Evolutionary conservation across 2,797 vertebrate genomes (phyloP), one percentile per base, ranked within the genome.

Genomic region (Morus bassanus): DNA sequence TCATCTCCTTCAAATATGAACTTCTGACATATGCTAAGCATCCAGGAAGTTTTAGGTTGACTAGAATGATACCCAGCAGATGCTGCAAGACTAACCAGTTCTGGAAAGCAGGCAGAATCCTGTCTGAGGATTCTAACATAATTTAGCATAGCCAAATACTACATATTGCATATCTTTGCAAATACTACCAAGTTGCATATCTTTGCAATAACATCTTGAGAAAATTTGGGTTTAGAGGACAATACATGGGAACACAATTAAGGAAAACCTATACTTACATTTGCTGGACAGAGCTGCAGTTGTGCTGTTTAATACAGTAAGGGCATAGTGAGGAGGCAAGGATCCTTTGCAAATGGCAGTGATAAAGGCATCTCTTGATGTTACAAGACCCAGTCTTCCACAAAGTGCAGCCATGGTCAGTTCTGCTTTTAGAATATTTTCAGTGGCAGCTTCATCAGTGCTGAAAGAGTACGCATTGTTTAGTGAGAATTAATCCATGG

Each of bases 341-440:
- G 99, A 99, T 30, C 99, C 99, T 98, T 99, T 99, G 98, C 99
- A 99, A 98, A 99, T 99, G 75, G 99, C 99, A 4, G 99, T 99
- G 95, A 99, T 99, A 97, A 99, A 99, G 91, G 99, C 99, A 73
- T 99, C 99, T 41, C 99, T 99, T 28, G 99, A 99, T 8, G 99
- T 99, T 91, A 99, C 99, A 94, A 99, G 98, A 85, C 98, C 98
- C n/a, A 99, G 97, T 45, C 98, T 99, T 72, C 99, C 99, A 94
- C 99, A 99, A 89, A 99, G 98, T 27, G 99, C 98, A 77, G 99
- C 99, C 99, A 99, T 99, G 57, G 99, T 99, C 97, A 99, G 73
- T 97, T 99, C 99, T 21, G 99, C 99, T 98, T 99, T 99, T 77
- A 99, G 98, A 98, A 99, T 99, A 98, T 98, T 99, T 98, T 99